Evolutionary conservation across 2,113 vertebrate species (phyloP).

Genomic region (Mixornis gularis): DNA sequence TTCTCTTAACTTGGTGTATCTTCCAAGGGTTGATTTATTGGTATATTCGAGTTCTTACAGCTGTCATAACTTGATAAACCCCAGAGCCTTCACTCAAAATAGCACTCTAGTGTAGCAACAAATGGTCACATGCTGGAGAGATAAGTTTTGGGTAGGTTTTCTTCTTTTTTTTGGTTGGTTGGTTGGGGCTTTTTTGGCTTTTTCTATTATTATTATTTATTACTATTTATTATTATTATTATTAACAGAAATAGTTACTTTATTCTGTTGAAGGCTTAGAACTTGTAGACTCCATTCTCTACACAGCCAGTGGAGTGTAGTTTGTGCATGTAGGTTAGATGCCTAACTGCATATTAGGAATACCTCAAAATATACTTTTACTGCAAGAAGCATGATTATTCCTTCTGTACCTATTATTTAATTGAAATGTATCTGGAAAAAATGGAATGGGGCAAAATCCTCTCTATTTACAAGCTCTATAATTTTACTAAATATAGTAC

Average conservation of each 20-base stretch:
- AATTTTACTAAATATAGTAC: background rate
- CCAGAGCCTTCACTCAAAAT: conserved; percentile 8
- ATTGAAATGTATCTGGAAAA: background rate
- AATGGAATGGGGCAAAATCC: background rate
- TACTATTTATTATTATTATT: background rate
- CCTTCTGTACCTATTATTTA: background rate
- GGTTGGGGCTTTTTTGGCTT: background rate
- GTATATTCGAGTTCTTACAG: background rate
- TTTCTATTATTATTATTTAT: background rate
- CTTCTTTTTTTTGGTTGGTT: background rate
- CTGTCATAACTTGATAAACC: background rate
- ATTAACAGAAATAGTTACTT: background rate
- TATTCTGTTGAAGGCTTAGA: background rate
- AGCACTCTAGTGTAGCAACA: background rate
- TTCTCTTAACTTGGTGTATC: background rate
- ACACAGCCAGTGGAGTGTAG: background rate
- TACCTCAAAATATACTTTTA: background rate
- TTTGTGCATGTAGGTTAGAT: background rate
- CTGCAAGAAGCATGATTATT: background rate
- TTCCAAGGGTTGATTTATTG: background rate
- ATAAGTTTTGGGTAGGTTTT: background rate
- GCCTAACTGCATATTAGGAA: background rate
- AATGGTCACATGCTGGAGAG: background rate
- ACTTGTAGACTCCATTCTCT: background rate
- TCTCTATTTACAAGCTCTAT: background rate